Conservation (phyloP, 2,113 vertebrate genomes). For the Echinops telfairi region DNA sequence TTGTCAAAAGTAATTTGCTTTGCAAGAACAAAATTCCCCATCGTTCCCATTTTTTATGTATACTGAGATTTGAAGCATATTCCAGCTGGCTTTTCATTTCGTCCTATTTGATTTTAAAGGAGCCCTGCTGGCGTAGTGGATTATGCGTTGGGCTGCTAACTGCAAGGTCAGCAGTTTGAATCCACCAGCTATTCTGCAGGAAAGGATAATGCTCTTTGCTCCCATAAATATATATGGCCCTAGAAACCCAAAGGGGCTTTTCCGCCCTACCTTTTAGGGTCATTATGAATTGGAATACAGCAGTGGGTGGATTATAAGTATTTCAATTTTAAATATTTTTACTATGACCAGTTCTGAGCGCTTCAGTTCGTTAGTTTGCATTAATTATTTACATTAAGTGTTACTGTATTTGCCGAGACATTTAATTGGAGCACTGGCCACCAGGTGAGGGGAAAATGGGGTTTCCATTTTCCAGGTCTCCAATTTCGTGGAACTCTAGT, state of each 20-base stretch:
- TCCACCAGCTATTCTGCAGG: no score
- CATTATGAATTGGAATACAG: no score
- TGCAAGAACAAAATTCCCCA: not conserved
- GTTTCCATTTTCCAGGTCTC: constrained; percentile 46
- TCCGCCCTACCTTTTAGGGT: no score
- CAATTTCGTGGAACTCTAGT: constrained; percentile 42
- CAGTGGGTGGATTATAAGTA: not conserved
- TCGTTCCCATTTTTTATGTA: constrained; percentile 39
- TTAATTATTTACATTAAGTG: constrained; percentile 16
- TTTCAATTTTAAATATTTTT: constrained; percentile 24
- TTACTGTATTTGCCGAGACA: constrained; percentile 46
- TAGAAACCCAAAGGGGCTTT: no score
- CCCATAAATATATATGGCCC: no score
- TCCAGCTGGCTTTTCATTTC: not conserved
- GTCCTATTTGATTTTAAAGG: not conserved
- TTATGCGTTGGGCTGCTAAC: no score
- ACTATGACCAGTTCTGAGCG: not conserved
- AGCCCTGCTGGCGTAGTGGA: no score
- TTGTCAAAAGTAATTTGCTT: constrained; percentile 48
- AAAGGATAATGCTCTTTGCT: no score
- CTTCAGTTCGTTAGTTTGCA: constrained; percentile 2
- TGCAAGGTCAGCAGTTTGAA: no score
- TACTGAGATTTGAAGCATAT: constrained; percentile 46
- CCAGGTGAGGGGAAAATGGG: not conserved
- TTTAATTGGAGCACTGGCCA: not conserved